Evolutionary conservation across 1,140 invertebrate species (phyloP), one percentile per base, ranked within the genome.

Genomic region (Formica exsecta): DNA sequence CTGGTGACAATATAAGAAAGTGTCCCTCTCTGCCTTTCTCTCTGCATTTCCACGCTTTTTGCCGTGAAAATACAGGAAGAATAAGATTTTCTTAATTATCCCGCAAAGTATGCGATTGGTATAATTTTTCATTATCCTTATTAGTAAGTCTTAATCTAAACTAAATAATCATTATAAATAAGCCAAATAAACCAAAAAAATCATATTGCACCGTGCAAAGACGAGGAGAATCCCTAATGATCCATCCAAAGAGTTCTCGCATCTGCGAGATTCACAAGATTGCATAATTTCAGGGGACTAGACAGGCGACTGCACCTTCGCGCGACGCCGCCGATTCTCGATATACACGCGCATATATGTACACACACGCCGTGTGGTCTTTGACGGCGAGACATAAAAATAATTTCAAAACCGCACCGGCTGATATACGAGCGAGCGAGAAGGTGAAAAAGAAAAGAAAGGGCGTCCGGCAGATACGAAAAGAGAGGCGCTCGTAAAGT

Each of bases 361-460:
- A 19, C 16, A 51, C 48, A 73, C 75, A 74, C 51, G 54, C 54
- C 25, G 76, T 73, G 81, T 87, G 38, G 68, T 89, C 90, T 93
- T 93, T 94, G 91, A 93, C 88, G 92, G 89, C 79, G 81, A 85
- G 85, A 74, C 88, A 90, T 92, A 92, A 93, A 95, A 94, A 95
- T 94, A 91, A 95, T 95, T 93, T 93, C 86, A 79, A 92, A 94
- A 94, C 94, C 94, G 88, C 94, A 94, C 48, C 79, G 74, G 81
- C 87, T 95, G 93, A 95, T 94, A 92, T 94, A 94, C 86, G 92
- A 93, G 92, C 89, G 70, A 93, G 92, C 79, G 36, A 73, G 66
- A 59, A 61, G 89, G 84, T 75, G 92, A 90, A 65, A 62, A 87
- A 86, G 75, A 84, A 80, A 85, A 83, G 71, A 74, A 86, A 88